Evolutionary conservation across 2,888 invertebrate species (phyloP).

Genomic region (Terebella lapidaria): DNA sequence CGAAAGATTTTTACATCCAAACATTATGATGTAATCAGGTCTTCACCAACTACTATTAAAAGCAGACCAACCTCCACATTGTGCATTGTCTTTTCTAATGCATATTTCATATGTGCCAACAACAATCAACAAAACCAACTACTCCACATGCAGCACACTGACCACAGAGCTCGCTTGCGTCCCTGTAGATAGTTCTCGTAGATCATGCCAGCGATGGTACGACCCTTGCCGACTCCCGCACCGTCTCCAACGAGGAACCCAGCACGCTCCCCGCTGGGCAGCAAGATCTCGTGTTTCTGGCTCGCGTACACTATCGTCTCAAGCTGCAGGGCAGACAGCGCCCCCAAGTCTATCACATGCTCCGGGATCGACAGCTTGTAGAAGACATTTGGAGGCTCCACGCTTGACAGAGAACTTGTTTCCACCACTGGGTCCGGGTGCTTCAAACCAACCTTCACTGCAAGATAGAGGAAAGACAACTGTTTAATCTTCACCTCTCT

Average conservation of each 20-base stretch:
- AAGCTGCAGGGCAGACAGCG: conserved; percentile 89
- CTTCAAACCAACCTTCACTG: conserved; percentile 21
- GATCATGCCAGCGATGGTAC: conserved; percentile 96
- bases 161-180: conserved; percentile 92
- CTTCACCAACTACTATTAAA: no score
- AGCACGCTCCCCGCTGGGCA: conserved; percentile 83
- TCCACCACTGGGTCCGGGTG: conserved; percentile 99
- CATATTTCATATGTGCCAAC: no score
- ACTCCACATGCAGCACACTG: conserved; percentile 15
- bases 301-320: conserved; percentile 96
- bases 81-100: no score
- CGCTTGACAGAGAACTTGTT: conserved; percentile 93
- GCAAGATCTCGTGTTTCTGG: conserved; percentile 85
- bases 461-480: neutral
- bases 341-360: conserved; percentile 73
- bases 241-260: conserved; percentile 98
- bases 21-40: no score
- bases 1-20: no score
- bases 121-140: neutral
- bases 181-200: conserved; percentile 94
- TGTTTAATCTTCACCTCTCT: no score
- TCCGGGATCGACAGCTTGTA: conserved; percentile 67
- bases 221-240: conserved; percentile 61
- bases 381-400: conserved; percentile 88
- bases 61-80: no score